Evolutionary conservation across 2,113 vertebrate genomes (phyloP), one percentile per base, ranked within the genome.

Genomic region (Sterrhoptilus dennistouni): DNA sequence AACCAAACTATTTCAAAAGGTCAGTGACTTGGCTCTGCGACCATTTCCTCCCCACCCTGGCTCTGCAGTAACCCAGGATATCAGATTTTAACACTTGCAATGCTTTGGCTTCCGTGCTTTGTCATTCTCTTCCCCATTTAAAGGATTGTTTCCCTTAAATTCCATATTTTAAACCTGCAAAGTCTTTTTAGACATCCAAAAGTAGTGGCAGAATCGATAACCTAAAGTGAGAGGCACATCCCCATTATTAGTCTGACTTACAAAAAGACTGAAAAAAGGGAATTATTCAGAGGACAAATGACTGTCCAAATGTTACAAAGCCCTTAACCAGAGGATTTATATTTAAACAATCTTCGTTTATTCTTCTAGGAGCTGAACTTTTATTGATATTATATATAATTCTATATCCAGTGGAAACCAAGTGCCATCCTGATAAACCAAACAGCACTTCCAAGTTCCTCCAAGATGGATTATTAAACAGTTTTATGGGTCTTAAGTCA

Each of bases 41-140:
- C 23, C 2, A 3, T 78, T 95, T 96, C 88, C 93, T 97, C 87
- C 94, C 94, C 94, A 91, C 77, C 92, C 94, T 90, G 80, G 38
- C 40, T 36, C 71, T 68, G 53, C 80, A 56, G 94, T 72, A 91
- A 87, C 82, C 95, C 87, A 93, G 85, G 94, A 96, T 66, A 90
- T 74, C 79, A 66, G 83, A 87, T 86, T 85, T 76, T 54, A 64
- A 87, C 68, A 57, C 70, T 65, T 85, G 80, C 65, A 84, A 4
- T 28, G 28, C 75, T 95, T 86, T 87, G 52, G 56, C 47, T 94
- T 96, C 91, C 40, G 12, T 91, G 75, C 68, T 94, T 96, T 86
- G 91, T 78, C 63, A 29, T 44, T 90, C 78, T 27, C 42, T 74
- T 52, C 64, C 27, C 70, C 75, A 53, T 31, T 8, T 63, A 31